A percentile compares a stretch with the other conserved stretches of the same genome.
These are phyloP conservation scores for Seriola quinqueradiata DNA, from an alignment of 2,113 vertebrate species.

Conservation along the genomic window DNA sequence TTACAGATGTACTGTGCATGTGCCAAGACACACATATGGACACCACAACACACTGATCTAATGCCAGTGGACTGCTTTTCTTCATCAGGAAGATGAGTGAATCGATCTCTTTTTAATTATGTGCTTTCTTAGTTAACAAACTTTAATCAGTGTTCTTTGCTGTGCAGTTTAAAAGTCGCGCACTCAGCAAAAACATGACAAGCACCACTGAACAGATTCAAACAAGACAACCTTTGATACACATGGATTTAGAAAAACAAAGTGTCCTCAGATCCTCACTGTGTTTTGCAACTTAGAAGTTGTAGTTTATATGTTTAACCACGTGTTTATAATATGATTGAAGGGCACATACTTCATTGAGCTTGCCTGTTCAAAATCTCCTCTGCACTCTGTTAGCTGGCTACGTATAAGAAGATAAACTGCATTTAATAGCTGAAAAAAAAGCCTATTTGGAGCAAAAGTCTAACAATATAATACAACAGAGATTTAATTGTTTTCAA, in stretches of 20 bases:
- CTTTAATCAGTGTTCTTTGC: slow-evolving; percentile 31
- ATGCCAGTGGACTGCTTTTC: neutral
- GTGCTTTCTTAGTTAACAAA: slow-evolving; percentile 31
- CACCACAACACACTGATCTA: neutral
- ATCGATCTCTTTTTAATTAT: slow-evolving; percentile 41
- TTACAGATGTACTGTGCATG: slow-evolving; percentile 7
- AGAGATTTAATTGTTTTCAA: neutral
- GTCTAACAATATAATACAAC: neutral
- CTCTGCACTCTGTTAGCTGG: neutral
- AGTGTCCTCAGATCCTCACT: neutral
- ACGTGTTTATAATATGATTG: neutral
- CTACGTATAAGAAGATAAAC: neutral
- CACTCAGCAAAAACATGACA: neutral
- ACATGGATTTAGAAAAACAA: neutral
- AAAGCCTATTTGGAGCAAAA: neutral
- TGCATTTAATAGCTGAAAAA: neutral
- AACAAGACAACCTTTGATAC: neutral
- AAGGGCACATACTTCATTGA: neutral
- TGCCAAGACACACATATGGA: slow-evolving; percentile 8
- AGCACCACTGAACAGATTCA: neutral
- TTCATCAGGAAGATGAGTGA: slow-evolving; percentile 22
- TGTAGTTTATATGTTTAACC: neutral
- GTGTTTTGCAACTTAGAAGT: neutral
- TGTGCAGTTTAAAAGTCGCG: neutral
- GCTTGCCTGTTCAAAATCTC: neutral